These are phyloP conservation scores for Acipenser ruthenus DNA, from an alignment of 2,797 vertebrate species.

Conservation along the genomic window DNA sequence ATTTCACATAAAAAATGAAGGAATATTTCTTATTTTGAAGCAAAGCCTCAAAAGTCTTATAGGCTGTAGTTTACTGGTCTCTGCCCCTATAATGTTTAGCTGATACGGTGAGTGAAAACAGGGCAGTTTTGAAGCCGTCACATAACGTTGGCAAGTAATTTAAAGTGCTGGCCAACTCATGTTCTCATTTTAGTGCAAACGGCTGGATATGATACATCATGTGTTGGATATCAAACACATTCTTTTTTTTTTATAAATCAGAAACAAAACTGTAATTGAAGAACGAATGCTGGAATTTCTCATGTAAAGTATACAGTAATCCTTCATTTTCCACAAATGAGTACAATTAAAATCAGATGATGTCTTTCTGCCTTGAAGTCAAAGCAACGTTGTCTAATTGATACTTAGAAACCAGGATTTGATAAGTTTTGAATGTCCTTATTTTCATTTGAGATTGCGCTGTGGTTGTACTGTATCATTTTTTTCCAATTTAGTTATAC, in stretches of 20 bases:
- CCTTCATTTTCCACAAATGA: background rate
- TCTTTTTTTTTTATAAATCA: conserved; percentile 36
- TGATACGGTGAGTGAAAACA: conserved; percentile 37
- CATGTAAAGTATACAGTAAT: conserved; percentile 25
- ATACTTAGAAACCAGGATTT: background rate
- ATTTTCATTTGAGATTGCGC: too few relatives aligned
- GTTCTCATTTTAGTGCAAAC: conserved; percentile 31
- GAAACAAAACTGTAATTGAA: conserved; percentile 25
- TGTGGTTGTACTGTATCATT: too few relatives aligned
- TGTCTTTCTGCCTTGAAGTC: background rate
- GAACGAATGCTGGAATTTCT: conserved; percentile 16
- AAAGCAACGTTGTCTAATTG: background rate
- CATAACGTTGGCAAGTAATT: conserved; percentile 41
- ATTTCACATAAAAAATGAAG: conserved; percentile 25
- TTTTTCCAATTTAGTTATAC: too few relatives aligned
- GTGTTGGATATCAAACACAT: conserved; percentile 53
- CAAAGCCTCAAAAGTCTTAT: conserved; percentile 61
- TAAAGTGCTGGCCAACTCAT: conserved; percentile 59
- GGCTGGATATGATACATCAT: conserved; percentile 46
- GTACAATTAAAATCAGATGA: background rate
- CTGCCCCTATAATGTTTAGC: conserved; percentile 45
- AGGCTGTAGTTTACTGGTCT: conserved; percentile 38
- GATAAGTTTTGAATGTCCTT: background rate
- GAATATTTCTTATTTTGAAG: conserved; percentile 29
- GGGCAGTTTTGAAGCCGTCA: conserved; percentile 47